Evolutionary conservation across 2,888 invertebrate species (phyloP).

Genomic region (Orgyia antiqua): DNA sequence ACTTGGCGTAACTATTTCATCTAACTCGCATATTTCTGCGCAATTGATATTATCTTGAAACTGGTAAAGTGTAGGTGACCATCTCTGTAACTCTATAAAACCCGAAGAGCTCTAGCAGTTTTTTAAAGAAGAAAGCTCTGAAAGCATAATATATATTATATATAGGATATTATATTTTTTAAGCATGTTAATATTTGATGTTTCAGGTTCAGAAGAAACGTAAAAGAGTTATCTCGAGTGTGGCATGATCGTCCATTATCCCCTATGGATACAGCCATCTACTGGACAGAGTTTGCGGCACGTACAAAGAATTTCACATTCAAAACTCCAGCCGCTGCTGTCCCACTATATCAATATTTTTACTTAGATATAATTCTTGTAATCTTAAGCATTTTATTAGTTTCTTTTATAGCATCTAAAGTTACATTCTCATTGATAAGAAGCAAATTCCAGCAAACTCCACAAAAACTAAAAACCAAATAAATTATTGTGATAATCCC

Average conservation of each 20-base stretch:
- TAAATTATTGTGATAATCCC: no score
- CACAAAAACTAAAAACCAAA: constrained; percentile 16
- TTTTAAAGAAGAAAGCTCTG: no score
- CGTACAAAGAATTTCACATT: constrained; percentile 60
- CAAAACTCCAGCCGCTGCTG: constrained; percentile 59
- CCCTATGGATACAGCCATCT: constrained; percentile 78
- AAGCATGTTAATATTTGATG: no score
- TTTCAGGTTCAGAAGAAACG: constrained; percentile 55
- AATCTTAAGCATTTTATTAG: constrained; percentile 7
- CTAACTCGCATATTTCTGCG: no score
- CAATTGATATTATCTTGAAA: no score
- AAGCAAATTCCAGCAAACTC: not conserved
- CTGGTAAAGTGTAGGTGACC: no score
- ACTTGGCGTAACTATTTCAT: no score
- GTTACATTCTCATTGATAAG: constrained; percentile 1
- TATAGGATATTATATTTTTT: no score
- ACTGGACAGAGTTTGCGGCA: constrained; percentile 81
- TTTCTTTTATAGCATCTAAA: constrained; percentile 7
- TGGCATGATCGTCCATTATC: constrained; percentile 78
- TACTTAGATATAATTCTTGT: constrained; percentile 48
- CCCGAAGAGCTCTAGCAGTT: no score
- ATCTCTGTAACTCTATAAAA: no score
- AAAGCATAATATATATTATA: no score
- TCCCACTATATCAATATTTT: constrained; percentile 69
- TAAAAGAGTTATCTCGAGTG: constrained; percentile 67